Conservation (phyloP, 2,888 invertebrate genomes). For the Lathronympha strigana region DNA sequence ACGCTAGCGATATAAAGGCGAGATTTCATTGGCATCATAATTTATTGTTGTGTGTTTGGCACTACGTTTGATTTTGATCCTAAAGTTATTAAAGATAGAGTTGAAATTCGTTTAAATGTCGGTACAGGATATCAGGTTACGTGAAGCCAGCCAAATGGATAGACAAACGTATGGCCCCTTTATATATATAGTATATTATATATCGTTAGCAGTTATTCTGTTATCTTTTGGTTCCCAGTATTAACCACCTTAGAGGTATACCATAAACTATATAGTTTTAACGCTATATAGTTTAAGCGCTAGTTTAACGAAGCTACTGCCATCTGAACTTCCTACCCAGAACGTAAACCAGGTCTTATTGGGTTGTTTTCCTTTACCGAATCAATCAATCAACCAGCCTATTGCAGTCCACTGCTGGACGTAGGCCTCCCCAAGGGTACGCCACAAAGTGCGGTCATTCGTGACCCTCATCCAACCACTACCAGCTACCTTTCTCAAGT, state of each 20-base stretch:
- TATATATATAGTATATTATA: conserved; percentile 4
- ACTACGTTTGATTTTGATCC: conserved; percentile 15
- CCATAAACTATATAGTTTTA: no score
- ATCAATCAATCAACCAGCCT: no score
- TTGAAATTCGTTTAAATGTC: conserved; percentile 38
- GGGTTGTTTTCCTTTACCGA: no score
- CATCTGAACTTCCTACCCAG: no score
- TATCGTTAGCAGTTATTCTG: conserved; percentile 8
- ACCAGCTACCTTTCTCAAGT: no score
- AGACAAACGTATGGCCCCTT: conserved; percentile 62
- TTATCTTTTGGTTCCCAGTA: conserved; percentile 7
- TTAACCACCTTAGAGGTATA: neutral
- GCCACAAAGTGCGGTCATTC: no score
- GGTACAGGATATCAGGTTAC: conserved; percentile 61
- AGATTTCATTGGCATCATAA: neutral
- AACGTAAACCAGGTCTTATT: no score
- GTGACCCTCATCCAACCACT: no score
- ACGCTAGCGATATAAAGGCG: neutral
- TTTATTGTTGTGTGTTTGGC: neutral
- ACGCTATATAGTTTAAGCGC: no score
- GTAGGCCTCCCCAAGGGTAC: no score
- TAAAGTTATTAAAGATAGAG: neutral
- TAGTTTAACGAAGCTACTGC: no score
- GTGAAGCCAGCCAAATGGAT: conserved; percentile 72
- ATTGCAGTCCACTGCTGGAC: no score